Conservation (phyloP, 2,113 vertebrate genomes). For the Serinus canaria region DNA sequence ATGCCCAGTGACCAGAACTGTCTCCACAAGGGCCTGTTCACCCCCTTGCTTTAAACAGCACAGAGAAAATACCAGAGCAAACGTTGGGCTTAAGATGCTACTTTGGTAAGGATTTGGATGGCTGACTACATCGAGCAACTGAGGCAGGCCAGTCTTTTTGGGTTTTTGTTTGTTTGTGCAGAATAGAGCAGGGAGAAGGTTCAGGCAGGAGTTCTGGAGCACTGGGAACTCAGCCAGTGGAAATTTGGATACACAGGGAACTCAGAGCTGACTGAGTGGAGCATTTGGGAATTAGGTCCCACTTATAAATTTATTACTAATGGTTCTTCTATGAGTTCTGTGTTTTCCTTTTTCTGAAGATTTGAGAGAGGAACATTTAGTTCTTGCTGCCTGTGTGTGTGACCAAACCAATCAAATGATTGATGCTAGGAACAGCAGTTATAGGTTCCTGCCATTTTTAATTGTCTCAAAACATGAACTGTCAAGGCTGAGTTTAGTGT, state of each 20-base stretch:
- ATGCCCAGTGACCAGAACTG: background rate
- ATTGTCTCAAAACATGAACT: background rate
- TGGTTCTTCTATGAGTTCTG: background rate
- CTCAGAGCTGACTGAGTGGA: background rate
- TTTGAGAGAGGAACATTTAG: background rate
- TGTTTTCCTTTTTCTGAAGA: background rate
- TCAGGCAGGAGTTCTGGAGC: background rate
- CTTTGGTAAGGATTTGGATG: background rate
- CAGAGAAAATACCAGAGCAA: background rate
- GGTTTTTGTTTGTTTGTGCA: background rate
- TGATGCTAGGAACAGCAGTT: background rate
- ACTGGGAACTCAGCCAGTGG: background rate
- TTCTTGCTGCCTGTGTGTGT: background rate
- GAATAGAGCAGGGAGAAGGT: background rate
- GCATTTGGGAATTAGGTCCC: background rate
- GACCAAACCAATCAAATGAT: background rate
- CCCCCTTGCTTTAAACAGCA: background rate
- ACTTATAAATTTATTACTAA: background rate
- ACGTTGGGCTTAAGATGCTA: background rate
- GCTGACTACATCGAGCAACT: background rate
- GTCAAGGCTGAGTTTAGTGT: background rate
- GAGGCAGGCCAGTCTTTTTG: background rate
- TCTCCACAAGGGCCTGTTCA: background rate
- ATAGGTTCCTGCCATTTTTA: background rate
- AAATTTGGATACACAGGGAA: background rate